These are phyloP conservation scores for Archaeoteleia sp. DNA, from an alignment of 2,888 invertebrate genomes.

Conservation along the genomic window DNA sequence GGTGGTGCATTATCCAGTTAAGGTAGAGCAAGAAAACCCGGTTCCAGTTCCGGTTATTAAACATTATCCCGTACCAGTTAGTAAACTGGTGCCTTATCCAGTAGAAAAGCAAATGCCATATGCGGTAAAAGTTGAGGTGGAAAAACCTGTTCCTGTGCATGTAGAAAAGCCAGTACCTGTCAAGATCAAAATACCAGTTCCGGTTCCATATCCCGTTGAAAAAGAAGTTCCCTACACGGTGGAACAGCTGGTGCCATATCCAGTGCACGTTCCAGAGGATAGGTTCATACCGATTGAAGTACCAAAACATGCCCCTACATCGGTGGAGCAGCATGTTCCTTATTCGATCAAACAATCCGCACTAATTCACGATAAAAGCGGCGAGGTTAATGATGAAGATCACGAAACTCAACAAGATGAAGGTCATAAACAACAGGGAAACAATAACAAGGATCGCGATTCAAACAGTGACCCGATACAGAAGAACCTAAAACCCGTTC, in stretches of 20 bases:
- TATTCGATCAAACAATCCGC: slow-evolving; percentile 83
- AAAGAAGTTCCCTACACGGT: slow-evolving; percentile 81
- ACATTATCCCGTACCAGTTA: slow-evolving; percentile 81
- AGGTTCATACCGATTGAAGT: slow-evolving; percentile 76
- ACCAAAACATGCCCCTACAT: slow-evolving; percentile 67
- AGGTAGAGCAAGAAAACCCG: slow-evolving; percentile 77
- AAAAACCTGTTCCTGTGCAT: slow-evolving; percentile 82
- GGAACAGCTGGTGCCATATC: slow-evolving; percentile 78
- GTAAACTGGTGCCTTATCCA: slow-evolving; percentile 81
- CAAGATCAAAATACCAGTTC: slow-evolving; percentile 81
- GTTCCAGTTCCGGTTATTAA: slow-evolving; percentile 79
- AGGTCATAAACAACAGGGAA: slow-evolving; percentile 10
- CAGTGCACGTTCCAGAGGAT: slow-evolving; percentile 73
- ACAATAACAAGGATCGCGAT: too few relatives aligned
- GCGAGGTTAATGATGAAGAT: slow-evolving; percentile 6
- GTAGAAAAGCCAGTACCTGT: slow-evolving; percentile 78
- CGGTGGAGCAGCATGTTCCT: slow-evolving; percentile 77
- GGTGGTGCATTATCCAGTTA: slow-evolving; percentile 82
- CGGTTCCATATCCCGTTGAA: slow-evolving; percentile 78
- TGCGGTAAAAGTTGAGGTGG: slow-evolving; percentile 78
- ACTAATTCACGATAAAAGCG: slow-evolving; percentile 76
- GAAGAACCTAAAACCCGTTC: too few relatives aligned
- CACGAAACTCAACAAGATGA: neutral
- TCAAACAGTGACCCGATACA: too few relatives aligned
- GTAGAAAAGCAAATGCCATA: slow-evolving; percentile 85